phyloP scores from a whole-genome alignment of 2,888 invertebrate species.

The Dynastes maya region DNA sequence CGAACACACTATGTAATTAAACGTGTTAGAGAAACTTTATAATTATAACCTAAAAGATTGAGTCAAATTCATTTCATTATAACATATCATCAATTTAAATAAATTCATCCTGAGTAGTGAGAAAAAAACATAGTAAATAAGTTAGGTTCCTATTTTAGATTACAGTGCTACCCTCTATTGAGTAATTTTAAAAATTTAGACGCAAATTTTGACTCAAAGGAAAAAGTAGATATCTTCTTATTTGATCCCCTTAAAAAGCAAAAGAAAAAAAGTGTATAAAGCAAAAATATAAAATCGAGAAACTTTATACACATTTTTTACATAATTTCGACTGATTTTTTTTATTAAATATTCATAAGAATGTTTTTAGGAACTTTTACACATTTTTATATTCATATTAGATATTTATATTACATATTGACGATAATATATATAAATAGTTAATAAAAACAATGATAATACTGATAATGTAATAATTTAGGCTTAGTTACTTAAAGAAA shows the following conservation, averaged over 20 bases:
- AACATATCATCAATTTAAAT: slow-evolving; percentile 22
- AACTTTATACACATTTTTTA: background rate
- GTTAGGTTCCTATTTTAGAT: background rate
- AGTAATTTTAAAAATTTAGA: background rate
- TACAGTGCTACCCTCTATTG: too few relatives aligned
- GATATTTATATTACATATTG: slow-evolving; percentile 42
- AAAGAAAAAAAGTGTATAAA: background rate
- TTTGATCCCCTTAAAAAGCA: background rate
- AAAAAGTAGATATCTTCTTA: background rate
- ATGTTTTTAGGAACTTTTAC: slow-evolving; percentile 42
- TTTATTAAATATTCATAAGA: background rate
- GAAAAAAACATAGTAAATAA: background rate
- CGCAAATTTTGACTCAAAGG: background rate
- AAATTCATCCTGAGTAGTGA: background rate
- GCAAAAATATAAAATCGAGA: background rate
- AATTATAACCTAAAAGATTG: background rate
- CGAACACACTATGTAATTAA: slow-evolving; percentile 30
- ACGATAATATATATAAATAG: slow-evolving; percentile 45
- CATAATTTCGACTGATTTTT: slow-evolving; percentile 29
- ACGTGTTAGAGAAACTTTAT: slow-evolving; percentile 2
- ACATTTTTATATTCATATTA: slow-evolving; percentile 41
- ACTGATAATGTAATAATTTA: slow-evolving; percentile 12
- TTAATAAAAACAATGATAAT: slow-evolving; percentile 27
- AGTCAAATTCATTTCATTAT: slow-evolving; percentile 1
- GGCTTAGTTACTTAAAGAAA: slow-evolving; percentile 44